Base-by-base conservation (phyloP, 2,797 vertebrate genomes). In the Varecia variegata region DNA sequence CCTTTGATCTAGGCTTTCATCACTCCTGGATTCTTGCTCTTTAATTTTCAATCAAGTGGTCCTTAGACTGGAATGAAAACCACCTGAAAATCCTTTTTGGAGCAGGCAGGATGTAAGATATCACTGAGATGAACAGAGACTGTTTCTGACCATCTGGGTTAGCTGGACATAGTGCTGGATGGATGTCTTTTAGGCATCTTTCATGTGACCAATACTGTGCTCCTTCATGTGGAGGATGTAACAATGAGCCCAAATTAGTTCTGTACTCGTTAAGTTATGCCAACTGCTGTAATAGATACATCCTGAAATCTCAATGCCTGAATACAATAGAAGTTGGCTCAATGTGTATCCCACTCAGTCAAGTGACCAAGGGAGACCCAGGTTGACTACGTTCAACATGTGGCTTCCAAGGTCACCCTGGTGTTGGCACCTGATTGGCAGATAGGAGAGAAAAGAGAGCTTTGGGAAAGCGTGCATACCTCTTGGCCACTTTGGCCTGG, bases 31-130 rank as follows among this genome's bases (percentile, higher is more conserved):
- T 90, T 82, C 62, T 94, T 96, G 38, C 50, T 95, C 68, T 97
- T 95, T 95, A 94, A 83, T 96, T 90, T 96, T 93, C 58, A 50
- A 92, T 93, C 74, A 95, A 10, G 86, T 95, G 93, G 62, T 50
- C 20, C 94, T 94, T 68, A 90, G 85, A 52, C 67, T 79, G 32
- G 40, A 56, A 2, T 20, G 62, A 68, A 96, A 97, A 94, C 76
- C 62, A 94, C 85, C 80, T 93, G 40, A 83, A 95, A 94, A 74
- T 14, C 25, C 52, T 83, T 92, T 95, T 62, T 79, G 81, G 92
- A 97, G 65, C 14, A 70, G 18, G 52, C 40, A 93, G 73, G 90
- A 83, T 65, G 43, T 77, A 70, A 92, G 56, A 45, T 40, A 93
- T 89, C 74, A 71, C 30, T 74, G 68, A 95, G 77, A 70, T 47